phyloP scores from a whole-genome alignment of 2,113 vertebrate species.

The Pampusana beccarii region DNA sequence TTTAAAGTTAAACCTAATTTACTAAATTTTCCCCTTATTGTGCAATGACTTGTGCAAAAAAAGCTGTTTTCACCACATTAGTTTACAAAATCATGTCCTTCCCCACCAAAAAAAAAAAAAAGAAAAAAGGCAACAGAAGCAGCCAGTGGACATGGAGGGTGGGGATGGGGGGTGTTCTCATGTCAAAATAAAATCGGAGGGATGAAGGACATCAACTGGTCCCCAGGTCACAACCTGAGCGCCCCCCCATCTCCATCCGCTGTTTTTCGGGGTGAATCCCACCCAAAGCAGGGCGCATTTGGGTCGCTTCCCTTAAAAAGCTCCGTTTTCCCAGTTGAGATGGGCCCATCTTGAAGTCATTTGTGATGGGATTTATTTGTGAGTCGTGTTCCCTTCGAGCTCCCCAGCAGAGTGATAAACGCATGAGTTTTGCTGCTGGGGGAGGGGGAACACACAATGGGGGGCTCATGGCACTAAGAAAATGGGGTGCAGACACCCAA shows the following conservation, averaged over 20 bases:
- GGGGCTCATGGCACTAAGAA: background rate
- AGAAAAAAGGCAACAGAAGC: constrained; percentile 9
- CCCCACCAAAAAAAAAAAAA: background rate
- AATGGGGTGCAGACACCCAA: background rate
- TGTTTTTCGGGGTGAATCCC: background rate
- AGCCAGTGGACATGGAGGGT: background rate
- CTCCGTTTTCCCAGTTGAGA: fast-evolving
- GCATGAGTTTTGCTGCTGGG: fast-evolving
- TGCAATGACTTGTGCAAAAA: constrained; percentile 75
- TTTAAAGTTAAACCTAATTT: constrained; percentile 67
- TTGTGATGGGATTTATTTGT: background rate
- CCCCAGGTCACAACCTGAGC: background rate
- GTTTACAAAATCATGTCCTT: constrained; percentile 11
- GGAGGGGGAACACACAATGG: fast-evolving
- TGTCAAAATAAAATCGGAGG: background rate
- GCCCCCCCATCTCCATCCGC: fast-evolving
- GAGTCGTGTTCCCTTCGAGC: background rate
- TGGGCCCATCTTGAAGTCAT: background rate
- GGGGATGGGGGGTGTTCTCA: background rate
- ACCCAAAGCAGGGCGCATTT: fast-evolving
- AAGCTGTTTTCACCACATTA: constrained; percentile 46
- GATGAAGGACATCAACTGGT: background rate
- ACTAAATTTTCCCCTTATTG: constrained; percentile 59
- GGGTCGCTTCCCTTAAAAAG: fast-evolving
- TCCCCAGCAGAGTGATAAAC: background rate